Evolutionary conservation across 2,797 vertebrate species (phyloP), one percentile per base, ranked within the genome.

Genomic region (Pogonophryne albipinna): DNA sequence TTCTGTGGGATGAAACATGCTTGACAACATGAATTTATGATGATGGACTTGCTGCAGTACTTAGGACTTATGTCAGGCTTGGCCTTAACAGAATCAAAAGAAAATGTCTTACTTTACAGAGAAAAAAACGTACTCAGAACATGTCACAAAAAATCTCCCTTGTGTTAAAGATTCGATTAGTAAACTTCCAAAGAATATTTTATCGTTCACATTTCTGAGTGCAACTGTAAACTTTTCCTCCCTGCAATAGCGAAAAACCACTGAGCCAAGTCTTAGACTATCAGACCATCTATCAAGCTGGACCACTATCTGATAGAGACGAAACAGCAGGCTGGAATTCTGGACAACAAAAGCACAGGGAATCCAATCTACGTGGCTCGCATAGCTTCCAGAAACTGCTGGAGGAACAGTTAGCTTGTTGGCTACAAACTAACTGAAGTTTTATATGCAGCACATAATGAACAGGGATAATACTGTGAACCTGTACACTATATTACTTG

Each of bases 281-380:
- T n/a, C 6, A 13, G 73, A 41, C 74, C 58, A 38, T 38, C 34
- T 38, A 38, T 38, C 34, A 38, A 38, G 27, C 27, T 27, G 27
- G 27, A 52, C 23, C 52, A 66, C 78, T 56, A 77, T 55, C 71
- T 71, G 62, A 72, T 38, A 38, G 55, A 77, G 45, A 66, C 73
- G 71, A 83, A 82, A 83, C 47, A 4, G 53, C 64, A 50, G 66
- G 67, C 65, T 76, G 85, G 81, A 91, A 87, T 89, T 61, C 82
- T 91, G 86, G 85, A 86, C 27, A 19, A 13, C 5, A 67, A 79
- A 84, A 71, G 69, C 42, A 55, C 75, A 90, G 89, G 92, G 91
- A 93, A 92, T 88, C 90, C 91, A 82, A 66, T 93, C 89, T 73
- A 93, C 88, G 91, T 94, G 92, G 92, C 92, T 27, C 4, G 89